A percentile compares a stretch with the other conserved stretches of the same genome.
Evolutionary conservation across 1,140 invertebrate genomes (phyloP).

Genomic region (Manduca sexta): DNA sequence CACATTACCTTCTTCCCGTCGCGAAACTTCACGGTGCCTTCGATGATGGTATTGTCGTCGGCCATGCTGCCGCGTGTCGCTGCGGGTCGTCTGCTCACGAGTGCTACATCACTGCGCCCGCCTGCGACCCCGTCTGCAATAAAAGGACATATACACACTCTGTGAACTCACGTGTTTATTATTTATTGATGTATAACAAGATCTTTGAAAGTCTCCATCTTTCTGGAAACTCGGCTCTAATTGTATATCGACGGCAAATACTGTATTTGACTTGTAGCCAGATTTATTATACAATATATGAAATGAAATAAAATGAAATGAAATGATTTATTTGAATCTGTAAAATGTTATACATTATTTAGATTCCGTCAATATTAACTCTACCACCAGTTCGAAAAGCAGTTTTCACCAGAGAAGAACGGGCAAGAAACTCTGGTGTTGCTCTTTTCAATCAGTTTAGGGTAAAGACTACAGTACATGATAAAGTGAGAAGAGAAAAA

Average conservation of each 20-base stretch:
- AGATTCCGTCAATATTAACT: too few species aligned
- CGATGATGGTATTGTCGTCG: slow-evolving; percentile 79
- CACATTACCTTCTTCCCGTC: slow-evolving; percentile 94
- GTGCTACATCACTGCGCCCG: background rate
- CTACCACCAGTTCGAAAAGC: too few species aligned
- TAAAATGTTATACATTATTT: too few species aligned
- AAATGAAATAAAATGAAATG: background rate
- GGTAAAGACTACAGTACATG: too few species aligned
- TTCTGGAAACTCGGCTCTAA: too few species aligned
- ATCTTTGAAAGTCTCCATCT: background rate
- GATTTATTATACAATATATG: background rate
- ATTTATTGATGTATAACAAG: background rate
- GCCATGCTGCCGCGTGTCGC: slow-evolving; percentile 34
- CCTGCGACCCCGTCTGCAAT: background rate
- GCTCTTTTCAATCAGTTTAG: too few species aligned
- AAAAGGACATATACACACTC: background rate
- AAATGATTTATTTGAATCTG: too few species aligned
- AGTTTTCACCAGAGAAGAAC: too few species aligned
- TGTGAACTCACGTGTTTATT: background rate
- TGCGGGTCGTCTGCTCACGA: background rate
- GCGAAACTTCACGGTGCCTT: slow-evolving; percentile 90
- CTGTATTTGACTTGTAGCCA: background rate
- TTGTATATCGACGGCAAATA: too few species aligned
- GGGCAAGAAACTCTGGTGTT: too few species aligned
- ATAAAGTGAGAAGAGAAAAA: too few species aligned